A percentile compares a stretch with the other conserved stretches of the same genome.
Evolutionary conservation across 2,888 invertebrate genomes (phyloP).

Genomic region (Drosophila atroscutellata): DNA sequence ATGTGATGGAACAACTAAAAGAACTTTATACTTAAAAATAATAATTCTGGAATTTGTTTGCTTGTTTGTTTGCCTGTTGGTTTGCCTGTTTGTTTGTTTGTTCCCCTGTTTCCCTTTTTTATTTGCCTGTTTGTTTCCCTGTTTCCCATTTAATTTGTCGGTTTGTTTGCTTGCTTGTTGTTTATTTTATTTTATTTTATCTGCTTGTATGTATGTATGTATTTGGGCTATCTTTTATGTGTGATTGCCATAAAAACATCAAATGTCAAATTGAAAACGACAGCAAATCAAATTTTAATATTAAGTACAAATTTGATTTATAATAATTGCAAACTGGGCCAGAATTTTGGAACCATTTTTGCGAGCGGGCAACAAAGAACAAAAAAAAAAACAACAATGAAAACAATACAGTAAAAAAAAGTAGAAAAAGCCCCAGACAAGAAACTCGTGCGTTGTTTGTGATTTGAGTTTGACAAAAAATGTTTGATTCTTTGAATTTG

Average conservation of each 20-base stretch:
- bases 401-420: background rate
- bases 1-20: background rate
- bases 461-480: constrained; percentile 33
- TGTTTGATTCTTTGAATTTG: constrained; percentile 44
- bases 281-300: constrained; percentile 4
- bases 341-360: background rate
- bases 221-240: background rate
- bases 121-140: background rate
- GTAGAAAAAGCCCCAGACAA: constrained; percentile 5
- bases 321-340: background rate
- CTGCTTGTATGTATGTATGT: background rate
- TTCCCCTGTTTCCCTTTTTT: background rate
- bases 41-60: background rate
- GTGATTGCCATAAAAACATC: background rate
- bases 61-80: background rate
- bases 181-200: background rate
- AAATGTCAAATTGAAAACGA: constrained; percentile 6
- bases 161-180: background rate
- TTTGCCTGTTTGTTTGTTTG: background rate
- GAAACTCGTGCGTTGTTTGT: constrained; percentile 12
- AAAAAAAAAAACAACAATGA: constrained; percentile 2
- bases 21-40: background rate
- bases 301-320: background rate
- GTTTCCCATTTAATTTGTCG: background rate
- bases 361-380: constrained; percentile 1